Conservation (phyloP, 1,140 invertebrate species). For the Adelges cooleyi region DNA sequence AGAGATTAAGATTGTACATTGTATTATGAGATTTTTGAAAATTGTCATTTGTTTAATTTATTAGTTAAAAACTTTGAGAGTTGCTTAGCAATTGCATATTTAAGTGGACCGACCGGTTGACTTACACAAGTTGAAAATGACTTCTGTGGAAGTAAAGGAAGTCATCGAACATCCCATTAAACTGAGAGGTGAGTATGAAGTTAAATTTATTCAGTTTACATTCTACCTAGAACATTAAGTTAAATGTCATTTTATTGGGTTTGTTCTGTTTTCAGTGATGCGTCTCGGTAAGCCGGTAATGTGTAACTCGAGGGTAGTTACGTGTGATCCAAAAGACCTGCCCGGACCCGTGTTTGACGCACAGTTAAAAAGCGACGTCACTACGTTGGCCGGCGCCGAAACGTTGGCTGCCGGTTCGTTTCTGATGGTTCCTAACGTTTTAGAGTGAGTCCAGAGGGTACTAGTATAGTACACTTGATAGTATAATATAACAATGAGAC, state of each 20-base stretch:
- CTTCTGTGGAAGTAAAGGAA: constrained; percentile 16
- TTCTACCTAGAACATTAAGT: background rate
- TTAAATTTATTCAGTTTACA: too few relatives aligned
- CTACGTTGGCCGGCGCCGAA: constrained; percentile 63
- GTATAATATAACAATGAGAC: background rate
- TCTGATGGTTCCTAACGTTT: constrained; percentile 85
- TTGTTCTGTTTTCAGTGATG: constrained; percentile 60
- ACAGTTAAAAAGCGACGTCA: constrained; percentile 63
- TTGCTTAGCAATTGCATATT: too few relatives aligned
- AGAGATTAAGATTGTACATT: too few relatives aligned
- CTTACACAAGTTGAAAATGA: background rate
- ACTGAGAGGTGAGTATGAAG: background rate
- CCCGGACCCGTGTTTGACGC: constrained; percentile 65
- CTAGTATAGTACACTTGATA: background rate
- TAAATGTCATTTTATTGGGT: background rate
- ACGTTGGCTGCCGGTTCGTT: constrained; percentile 75
- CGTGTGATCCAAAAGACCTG: constrained; percentile 72
- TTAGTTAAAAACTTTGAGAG: too few relatives aligned
- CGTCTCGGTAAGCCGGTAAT: constrained; percentile 77
- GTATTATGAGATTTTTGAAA: too few relatives aligned
- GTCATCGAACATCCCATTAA: constrained; percentile 7
- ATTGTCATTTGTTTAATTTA: too few relatives aligned
- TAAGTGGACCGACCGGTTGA: too few relatives aligned
- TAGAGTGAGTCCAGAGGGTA: constrained; percentile 62
- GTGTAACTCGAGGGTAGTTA: constrained; percentile 62